Base-by-base conservation (phyloP, 2,113 vertebrate species). In the Aspiorhynchus laticeps region DNA sequence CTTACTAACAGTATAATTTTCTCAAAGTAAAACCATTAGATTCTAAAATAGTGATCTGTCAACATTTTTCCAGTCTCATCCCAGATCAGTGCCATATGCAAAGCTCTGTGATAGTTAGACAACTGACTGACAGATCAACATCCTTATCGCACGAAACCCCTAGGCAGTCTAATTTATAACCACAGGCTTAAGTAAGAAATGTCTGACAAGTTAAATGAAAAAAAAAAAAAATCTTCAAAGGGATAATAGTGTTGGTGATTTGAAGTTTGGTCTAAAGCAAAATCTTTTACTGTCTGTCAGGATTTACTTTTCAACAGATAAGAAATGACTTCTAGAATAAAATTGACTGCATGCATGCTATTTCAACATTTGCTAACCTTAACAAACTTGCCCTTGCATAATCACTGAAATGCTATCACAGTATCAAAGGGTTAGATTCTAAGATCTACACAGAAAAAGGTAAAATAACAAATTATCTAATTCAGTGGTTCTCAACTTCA, bases 281-380 rank as follows among this genome's bases (percentile, higher is more conserved):
- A 80, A 80, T 33, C 77, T 63, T 81, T 81, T 26, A 43, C 36
- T 21, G 24, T 82, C 59, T 46, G n/a, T 46, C 9, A 65, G 7
- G 2, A 17, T 28, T 81, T 41, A 65, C 36, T 65, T 81, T 31
- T 65, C 14, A 67, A 28, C 24, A 21, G 80, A 82, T 67, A 82
- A 82, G 38, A 65, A 81, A 41, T 80, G 1, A 63, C 26, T 65
- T 6, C 12, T 61, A 19, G 21, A 80, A 61, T 17, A 41, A 61
- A 61, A 61, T 12, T 80, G 21, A 80, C n/a, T 65, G 36, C 24
- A 46, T 28, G 59, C 9, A 81, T 46, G 17, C 8, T 4, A 63
- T 81, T 65, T 81, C 7, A 63, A 26, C 56, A 41, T 80, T 38
- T 56, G 31, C 3, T 14, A 59, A 59, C 21, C 33, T 36, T 26